Base-by-base conservation (phyloP, 1,140 invertebrate species). In the Drosophila bipectinata region DNA sequence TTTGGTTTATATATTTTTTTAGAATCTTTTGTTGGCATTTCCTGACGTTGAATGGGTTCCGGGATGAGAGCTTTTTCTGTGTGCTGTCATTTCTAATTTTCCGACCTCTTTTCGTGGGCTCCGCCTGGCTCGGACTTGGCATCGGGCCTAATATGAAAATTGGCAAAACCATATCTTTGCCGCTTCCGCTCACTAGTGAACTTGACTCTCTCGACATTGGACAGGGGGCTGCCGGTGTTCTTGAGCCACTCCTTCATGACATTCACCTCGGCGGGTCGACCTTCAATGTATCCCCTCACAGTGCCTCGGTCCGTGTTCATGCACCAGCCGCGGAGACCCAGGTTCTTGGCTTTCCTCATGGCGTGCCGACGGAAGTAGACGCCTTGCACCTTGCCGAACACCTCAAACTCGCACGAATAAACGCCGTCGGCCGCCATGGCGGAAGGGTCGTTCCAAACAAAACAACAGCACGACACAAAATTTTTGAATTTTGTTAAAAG, bases 201-300 rank as follows among this genome's bases (percentile, higher is more conserved):
- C 30, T 74, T 53, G 1, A 72, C 73, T 18, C 10, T 73, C 7
- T 59, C 26, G 18, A 85, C 48, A 4, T 45, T 37, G 4, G 81
- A 56, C 2, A 24, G 26, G 3, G 81, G 81, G 30, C 81, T 85
- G n/a, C 81, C 81, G 1, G 72, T 85, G 51, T 32, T 85, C 18
- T 28, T 54, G 6, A 85, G 77, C 81, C 81, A 85, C 12, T 87
- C 82, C 39, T 74, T 85, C 81, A 85, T 85, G 7, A 87, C 68
- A 8, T 77, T 41, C 10, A 85, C 28, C 48, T 80, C 77, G 12
- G 15, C 45, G n/a, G 39, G 49, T 0, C 73, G 81, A 0, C 81
- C 81, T 18, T 85, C 81, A 8, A 85, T 77, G 48, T 85, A 85
- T n/a, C 81, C 81, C 44, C 51, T 69, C 6, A 85, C 81, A 0